Percentiles rank a stretch among this genome's conserved stretches.
Evolutionary conservation across 2,888 invertebrate species (phyloP).

Genomic region (Dicycla oo): DNA sequence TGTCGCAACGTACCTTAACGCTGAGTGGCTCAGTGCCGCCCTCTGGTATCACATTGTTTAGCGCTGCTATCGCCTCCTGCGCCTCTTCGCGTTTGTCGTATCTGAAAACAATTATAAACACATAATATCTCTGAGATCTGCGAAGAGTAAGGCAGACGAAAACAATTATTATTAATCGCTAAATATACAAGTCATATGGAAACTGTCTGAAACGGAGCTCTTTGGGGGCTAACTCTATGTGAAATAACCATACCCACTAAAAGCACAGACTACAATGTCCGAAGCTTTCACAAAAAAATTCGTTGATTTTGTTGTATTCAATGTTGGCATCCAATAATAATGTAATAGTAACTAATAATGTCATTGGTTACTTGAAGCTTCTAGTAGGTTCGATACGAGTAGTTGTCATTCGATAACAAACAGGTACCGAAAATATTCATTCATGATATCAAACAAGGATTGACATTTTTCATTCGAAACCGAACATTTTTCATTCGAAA

Average conservation of each 20-base stretch:
- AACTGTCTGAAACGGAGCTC: neutral
- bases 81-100: slow-evolving; percentile 97
- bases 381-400: neutral
- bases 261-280: neutral
- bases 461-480: neutral
- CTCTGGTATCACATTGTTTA: slow-evolving; percentile 96
- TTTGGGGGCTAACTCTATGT: neutral
- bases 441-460: neutral
- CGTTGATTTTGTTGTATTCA: neutral
- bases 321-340: neutral
- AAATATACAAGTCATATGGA: neutral
- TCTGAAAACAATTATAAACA: slow-evolving; percentile 82
- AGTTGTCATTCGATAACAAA: neutral
- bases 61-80: slow-evolving; percentile 95
- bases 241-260: neutral
- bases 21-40: slow-evolving; percentile 96
- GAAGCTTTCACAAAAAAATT: neutral
- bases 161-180: neutral
- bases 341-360: neutral
- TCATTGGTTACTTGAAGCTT: neutral
- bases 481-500: neutral
- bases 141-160: neutral
- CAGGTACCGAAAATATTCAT: neutral
- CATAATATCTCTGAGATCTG: neutral
- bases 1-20: slow-evolving; percentile 90